phyloP scores from a whole-genome alignment of 2,797 vertebrate species.

The Anguilla marmorata region DNA sequence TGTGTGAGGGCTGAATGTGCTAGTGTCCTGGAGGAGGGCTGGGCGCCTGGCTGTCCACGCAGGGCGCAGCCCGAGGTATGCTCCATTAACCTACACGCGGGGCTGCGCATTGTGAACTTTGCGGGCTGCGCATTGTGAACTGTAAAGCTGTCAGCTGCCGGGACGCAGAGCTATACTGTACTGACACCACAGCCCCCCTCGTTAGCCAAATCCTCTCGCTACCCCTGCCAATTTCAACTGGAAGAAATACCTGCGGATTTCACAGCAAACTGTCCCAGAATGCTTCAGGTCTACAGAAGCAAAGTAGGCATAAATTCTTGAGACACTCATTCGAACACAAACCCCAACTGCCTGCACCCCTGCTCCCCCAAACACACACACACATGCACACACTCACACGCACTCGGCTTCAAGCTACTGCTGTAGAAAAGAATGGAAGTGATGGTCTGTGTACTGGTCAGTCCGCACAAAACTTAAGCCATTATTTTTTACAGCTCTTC shows the following conservation, averaged over 20 bases:
- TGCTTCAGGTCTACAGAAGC: conserved; percentile 22
- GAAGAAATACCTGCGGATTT: conserved; percentile 36
- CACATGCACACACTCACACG: background rate
- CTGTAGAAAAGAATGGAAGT: background rate
- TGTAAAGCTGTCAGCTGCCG: conserved; percentile 50
- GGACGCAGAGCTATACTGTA: conserved; percentile 39
- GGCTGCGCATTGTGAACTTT: conserved; percentile 33
- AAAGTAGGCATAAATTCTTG: background rate
- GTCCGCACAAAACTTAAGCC: background rate
- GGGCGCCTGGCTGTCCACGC: conserved; percentile 33
- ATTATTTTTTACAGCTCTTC: background rate
- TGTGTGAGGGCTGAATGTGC: conserved; percentile 64
- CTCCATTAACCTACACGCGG: conserved; percentile 28
- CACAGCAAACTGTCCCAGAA: conserved; percentile 27
- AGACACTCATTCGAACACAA: background rate
- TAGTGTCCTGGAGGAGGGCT: conserved; percentile 49
- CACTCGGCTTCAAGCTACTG: background rate
- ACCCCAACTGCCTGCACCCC: background rate
- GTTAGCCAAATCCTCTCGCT: background rate
- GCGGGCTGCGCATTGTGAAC: conserved; percentile 35
- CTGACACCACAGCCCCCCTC: conserved; percentile 12
- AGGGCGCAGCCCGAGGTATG: conserved; percentile 32
- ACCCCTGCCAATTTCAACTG: conserved; percentile 26
- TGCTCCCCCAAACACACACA: background rate
- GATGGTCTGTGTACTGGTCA: background rate